These are phyloP conservation scores for Drosophila macrospina DNA, from an alignment of 2,888 invertebrate species.

Conservation along the genomic window DNA sequence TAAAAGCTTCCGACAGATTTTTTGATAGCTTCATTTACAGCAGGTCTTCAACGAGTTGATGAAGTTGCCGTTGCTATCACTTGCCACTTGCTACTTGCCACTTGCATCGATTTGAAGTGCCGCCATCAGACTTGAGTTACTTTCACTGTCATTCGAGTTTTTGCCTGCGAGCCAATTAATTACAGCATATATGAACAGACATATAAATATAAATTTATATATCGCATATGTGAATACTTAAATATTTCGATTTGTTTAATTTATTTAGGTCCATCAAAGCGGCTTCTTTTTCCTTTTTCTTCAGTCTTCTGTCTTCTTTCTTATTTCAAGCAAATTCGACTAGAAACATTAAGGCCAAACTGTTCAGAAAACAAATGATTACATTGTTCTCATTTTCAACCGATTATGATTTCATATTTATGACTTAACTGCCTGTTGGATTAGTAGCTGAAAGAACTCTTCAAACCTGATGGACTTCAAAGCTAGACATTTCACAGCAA, in stretches of 20 bases:
- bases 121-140: constrained; percentile 43
- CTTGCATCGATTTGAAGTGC: constrained; percentile 47
- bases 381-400: constrained; percentile 34
- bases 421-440: constrained; percentile 16
- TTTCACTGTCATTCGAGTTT: constrained; percentile 73
- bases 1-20: constrained; percentile 78
- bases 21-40: constrained; percentile 79
- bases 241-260: background rate
- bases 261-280: constrained; percentile 25
- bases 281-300: too few relatives aligned
- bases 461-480: constrained; percentile 27
- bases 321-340: constrained; percentile 2
- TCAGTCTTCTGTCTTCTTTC: too few relatives aligned
- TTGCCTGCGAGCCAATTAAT: constrained; percentile 63
- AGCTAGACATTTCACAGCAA: constrained; percentile 26
- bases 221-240: background rate
- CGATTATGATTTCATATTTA: constrained; percentile 38
- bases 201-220: constrained; percentile 4
- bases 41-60: constrained; percentile 66
- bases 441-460: constrained; percentile 24
- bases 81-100: constrained; percentile 46
- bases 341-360: constrained; percentile 33
- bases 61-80: constrained; percentile 56
- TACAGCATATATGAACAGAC: constrained; percentile 30
- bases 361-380: constrained; percentile 25